phyloP scores from a whole-genome alignment of 1,140 invertebrate species.

The Lordiphosa clarofinis region DNA sequence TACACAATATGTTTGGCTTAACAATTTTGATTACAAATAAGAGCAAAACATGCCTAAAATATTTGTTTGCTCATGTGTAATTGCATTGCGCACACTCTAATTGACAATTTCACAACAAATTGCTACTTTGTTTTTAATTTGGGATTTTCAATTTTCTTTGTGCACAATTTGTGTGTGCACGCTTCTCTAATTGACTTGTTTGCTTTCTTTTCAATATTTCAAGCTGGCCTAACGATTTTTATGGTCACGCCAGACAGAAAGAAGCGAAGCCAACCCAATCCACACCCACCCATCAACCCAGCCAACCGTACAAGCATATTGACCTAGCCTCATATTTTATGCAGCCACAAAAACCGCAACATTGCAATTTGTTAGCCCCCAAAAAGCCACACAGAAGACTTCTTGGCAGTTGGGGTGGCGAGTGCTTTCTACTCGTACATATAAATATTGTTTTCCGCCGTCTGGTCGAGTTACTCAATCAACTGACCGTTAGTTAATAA shows the following conservation, averaged over 20 bases:
- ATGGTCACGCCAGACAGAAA: conserved; percentile 5
- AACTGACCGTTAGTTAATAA: not conserved
- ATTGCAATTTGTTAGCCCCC: conserved; percentile 42
- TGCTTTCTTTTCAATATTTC: conserved; percentile 32
- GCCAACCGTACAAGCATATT: conserved; percentile 2
- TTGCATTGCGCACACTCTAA: too few relatives aligned
- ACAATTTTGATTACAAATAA: too few relatives aligned
- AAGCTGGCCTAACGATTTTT: conserved; percentile 33
- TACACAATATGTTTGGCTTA: too few relatives aligned
- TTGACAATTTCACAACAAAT: not conserved
- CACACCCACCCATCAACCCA: too few relatives aligned
- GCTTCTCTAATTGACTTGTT: conserved; percentile 26
- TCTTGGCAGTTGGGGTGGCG: not conserved
- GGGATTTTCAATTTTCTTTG: conserved; percentile 1
- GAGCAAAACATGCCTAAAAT: too few relatives aligned
- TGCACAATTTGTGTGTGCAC: not conserved
- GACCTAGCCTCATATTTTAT: conserved; percentile 40
- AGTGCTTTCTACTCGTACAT: not conserved
- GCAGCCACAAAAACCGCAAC: conserved; percentile 39
- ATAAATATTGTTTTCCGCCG: not conserved
- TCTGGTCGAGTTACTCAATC: conserved; percentile 4
- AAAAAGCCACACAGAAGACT: conserved; percentile 23
- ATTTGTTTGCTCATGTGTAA: too few relatives aligned
- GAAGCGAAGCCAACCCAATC: too few relatives aligned
- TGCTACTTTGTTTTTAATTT: not conserved